Evolutionary conservation across 2,888 invertebrate genomes (phyloP), one percentile per base, ranked within the genome.

Genomic region (Ectropis crepuscularia): DNA sequence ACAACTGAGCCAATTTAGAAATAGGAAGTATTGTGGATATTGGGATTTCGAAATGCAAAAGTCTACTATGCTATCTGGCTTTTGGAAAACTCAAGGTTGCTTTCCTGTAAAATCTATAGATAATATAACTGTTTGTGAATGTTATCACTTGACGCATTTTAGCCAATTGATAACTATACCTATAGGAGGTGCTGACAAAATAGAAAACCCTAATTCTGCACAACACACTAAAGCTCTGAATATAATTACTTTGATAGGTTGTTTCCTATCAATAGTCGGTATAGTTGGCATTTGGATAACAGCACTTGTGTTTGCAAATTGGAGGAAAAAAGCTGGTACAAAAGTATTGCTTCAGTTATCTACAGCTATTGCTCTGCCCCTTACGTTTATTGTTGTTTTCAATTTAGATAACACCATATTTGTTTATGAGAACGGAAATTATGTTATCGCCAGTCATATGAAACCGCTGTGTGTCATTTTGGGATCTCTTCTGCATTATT

Each of bases 301-400:
- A 0, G 95, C 95, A 2, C 80, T 91, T 9, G 74, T 94, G 7
- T 95, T 95, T 74, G 86, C 90, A 65, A 90, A 93, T 46, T 95
- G 95, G 94, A 92, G 96, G 11, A 90, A 93, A 74, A 94, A 94
- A 72, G 91, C 95, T 0, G 94, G 95, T 0, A 95, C 95, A 45
- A 95, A 95, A 83, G 93, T 96, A 7, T 83, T 96, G 37, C 85
- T 96, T 39, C 94, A 96, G 76, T 83, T 96, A 53, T 94, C 95
- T 28, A 82, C 94, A 2, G 94, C 96, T 0, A 90, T 96, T 49
- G 92, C 94, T 1, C 81, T 95, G 42, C 94, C 95, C 64, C 89
- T 95, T 77, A 72, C 94, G 45, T 79, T 91, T 63, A 88, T 92
- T 66, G 69, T 89, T 48, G 64, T 87, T 51, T 89, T 89, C 68